Conservation (phyloP, 1,140 invertebrate genomes). For the Saccostrea cuccullata region DNA sequence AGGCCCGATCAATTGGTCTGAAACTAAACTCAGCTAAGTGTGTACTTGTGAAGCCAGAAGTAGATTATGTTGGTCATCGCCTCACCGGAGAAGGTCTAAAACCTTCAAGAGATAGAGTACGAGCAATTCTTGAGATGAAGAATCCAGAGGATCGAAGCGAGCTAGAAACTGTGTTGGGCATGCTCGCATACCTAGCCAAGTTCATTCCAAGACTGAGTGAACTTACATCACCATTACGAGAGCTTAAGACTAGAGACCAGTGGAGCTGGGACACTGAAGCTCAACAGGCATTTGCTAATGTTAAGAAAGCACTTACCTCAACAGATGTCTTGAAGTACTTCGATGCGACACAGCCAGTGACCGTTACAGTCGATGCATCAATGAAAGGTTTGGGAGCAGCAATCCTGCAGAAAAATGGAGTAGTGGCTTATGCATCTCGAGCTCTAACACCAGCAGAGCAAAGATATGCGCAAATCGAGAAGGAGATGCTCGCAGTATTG, state of each 20-base stretch:
- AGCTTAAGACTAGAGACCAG: slow-evolving; percentile 46
- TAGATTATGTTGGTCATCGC: slow-evolving; percentile 37
- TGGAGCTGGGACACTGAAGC: slow-evolving; percentile 36
- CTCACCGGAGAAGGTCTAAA: slow-evolving; percentile 18
- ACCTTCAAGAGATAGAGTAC: not conserved
- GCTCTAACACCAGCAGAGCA: slow-evolving; percentile 73
- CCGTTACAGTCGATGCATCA: slow-evolving; percentile 73
- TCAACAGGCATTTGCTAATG: slow-evolving; percentile 20
- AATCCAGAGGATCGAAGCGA: slow-evolving; percentile 46
- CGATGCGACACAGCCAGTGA: slow-evolving; percentile 45
- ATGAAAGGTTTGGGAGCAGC: slow-evolving; percentile 75
- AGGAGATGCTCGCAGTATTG: slow-evolving; percentile 80
- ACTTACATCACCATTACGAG: slow-evolving; percentile 51
- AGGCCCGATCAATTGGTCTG: too few species aligned
- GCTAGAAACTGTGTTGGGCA: slow-evolving; percentile 59
- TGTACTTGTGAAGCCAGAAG: slow-evolving; percentile 40
- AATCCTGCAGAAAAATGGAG: slow-evolving; percentile 28
- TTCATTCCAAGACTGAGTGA: slow-evolving; percentile 58
- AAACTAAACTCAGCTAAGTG: too few species aligned
- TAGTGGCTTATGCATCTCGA: slow-evolving; percentile 66
- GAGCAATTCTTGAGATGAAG: slow-evolving; percentile 6
- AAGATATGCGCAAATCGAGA: slow-evolving; percentile 77
- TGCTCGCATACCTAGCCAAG: slow-evolving; percentile 58
- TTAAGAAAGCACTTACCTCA: too few species aligned
- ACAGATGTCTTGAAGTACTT: slow-evolving; percentile 52